Evolutionary conservation across 2,797 vertebrate species (phyloP), one percentile per base, ranked within the genome.

Genomic region (Leptodactylus fallax): DNA sequence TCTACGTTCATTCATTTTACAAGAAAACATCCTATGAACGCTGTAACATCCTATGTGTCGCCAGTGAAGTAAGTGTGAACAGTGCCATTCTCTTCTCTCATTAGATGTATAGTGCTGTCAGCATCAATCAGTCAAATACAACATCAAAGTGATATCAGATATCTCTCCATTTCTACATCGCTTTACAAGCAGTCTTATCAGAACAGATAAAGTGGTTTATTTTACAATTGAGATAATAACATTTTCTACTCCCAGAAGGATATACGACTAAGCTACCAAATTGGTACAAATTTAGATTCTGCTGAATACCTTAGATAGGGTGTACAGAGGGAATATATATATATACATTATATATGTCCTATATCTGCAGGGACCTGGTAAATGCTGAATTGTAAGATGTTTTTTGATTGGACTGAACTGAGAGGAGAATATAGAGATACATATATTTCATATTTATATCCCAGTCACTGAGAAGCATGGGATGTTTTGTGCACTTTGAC

Each of bases 181-280:
- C 79, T 87, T 81, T 87, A 82, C 86, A 87, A 82, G 86, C 79
- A 55, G 72, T 76, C 69, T 87, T 87, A 87, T 87, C 86, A 82
- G 23, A 76, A 77, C 51, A 87, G 86, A 87, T 81, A 87, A 81
- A 74, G 67, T 19, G 56, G 80, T 82, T 87, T 87, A 81, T 81
- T 87, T 87, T 82, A 82, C 79, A 63, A 60, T 77, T 82, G 78
- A 87, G 86, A 82, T 87, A 87, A 82, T 87, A 87, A 76, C 58
- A 72, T 21, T 63, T 23, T 65, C n/a, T 65, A 55, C 79, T 16
- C 79, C 19, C 56, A 17, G 80, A 65, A 61, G 60, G 79, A 74
- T 81, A 81, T 49, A 45, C 78, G 27, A 45, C 53, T 51, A 47
- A 19, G 36, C 36, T 36, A 81, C n/a, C 21, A 81, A 74, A 81